Base-by-base conservation (phyloP, 2,888 invertebrate genomes). In the Gibbula magus region DNA sequence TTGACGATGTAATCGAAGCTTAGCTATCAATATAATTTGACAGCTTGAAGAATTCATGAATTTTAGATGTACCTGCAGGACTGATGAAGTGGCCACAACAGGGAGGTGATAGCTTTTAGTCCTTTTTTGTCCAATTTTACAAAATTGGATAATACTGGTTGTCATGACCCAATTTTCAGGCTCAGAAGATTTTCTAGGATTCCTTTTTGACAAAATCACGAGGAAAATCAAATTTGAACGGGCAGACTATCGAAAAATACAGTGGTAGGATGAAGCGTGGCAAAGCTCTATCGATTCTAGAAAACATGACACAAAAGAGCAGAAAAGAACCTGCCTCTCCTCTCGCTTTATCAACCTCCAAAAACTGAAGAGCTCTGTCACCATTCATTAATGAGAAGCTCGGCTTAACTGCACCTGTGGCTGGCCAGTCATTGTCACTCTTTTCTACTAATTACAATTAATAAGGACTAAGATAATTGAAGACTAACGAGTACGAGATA, bases 381-480 rank as follows among this genome's bases (percentile, higher is more conserved):
- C 61, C 3, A 61, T 29, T 61, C 61, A 29, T 61, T 61, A 61
- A 61, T 61, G 61, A 61, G 61, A 61, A 25, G 25, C 25, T 61
- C 29, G 29, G 18, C 61, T 61, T 61, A 61, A 29, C 61, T 61
- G 61, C 61, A 61, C 61, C 61, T 61, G 61, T 61, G 61, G 61
- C 61, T 16, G 61, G n/a, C 29, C 61, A 29, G 61, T 25, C 61
- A 13, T 61, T 29, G 61, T 61, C 61, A 61, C 61, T 29, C 61
- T 16, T 25, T 61, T 45, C 25, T 61, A 29, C 25, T 61, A 61
- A 61, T 61, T 61, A 61, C 61, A 61, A 61, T 61, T 61, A 61
- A 61, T 61, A 61, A 61, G 61, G 61, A 25, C 61, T 61, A 61
- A 61, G 61, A 61, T 61, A 61, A 61, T 61, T 61, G 61, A 61